Conservation (phyloP, 2,113 vertebrate genomes). For the Euleptes europaea region DNA sequence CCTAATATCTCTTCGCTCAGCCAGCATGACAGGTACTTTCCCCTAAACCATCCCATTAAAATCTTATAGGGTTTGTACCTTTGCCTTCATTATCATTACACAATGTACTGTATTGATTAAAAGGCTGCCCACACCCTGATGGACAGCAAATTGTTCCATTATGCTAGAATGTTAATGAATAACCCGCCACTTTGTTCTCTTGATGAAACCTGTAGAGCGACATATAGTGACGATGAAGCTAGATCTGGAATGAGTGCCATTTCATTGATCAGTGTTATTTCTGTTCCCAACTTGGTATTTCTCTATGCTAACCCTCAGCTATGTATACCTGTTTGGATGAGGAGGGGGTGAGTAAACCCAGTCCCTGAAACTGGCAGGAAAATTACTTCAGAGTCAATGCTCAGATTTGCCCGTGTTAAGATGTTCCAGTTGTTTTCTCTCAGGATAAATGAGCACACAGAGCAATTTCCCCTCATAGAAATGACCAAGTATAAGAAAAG, state of each 20-base stretch:
- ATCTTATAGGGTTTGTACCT: conserved; percentile 69
- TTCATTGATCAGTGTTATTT: background rate
- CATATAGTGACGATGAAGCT: background rate
- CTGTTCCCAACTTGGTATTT: background rate
- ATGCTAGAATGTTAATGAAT: conserved; percentile 66
- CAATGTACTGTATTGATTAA: conserved; percentile 70
- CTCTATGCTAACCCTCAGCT: background rate
- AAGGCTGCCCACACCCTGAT: conserved; percentile 50
- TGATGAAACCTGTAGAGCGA: conserved; percentile 1
- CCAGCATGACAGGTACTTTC: conserved; percentile 65
- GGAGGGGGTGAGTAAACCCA: background rate
- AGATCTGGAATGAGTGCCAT: background rate
- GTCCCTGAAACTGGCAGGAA: background rate
- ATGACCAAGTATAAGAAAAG: background rate
- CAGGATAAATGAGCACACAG: background rate
- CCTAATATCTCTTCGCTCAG: background rate
- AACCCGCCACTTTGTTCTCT: conserved; percentile 4
- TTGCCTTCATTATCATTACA: conserved; percentile 69
- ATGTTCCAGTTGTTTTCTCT: background rate
- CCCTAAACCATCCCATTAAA: conserved; percentile 59
- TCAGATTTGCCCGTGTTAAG: background rate
- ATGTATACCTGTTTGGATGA: background rate
- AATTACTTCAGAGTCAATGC: background rate
- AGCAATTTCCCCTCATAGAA: background rate
- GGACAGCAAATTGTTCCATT: conserved; percentile 67